phyloP scores from a whole-genome alignment of 2,888 invertebrate genomes.

The Metopia argyrocephala region DNA sequence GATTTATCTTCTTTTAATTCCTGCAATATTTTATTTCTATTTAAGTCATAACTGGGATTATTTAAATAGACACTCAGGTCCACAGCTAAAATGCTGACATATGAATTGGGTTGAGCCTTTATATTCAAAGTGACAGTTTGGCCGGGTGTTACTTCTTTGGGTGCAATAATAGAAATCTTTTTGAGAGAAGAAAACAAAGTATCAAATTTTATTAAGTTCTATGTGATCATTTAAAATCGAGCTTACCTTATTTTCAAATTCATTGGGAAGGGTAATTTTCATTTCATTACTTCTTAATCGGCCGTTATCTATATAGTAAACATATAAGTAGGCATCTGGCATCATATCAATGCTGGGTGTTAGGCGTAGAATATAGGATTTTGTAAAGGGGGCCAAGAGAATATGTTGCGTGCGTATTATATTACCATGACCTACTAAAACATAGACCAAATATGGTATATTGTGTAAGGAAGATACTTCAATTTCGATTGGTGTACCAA shows the following conservation, averaged over 20 bases:
- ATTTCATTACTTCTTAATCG: not conserved
- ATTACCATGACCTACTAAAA: conserved; percentile 19
- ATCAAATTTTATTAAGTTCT: not conserved
- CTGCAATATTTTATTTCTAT: not conserved
- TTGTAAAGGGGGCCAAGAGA: not conserved
- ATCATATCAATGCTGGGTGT: conserved; percentile 39
- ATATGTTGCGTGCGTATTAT: conserved; percentile 12
- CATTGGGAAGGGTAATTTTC: not conserved
- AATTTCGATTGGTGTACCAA: conserved; percentile 28
- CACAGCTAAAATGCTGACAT: conserved; percentile 82
- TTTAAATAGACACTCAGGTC: conserved; percentile 39
- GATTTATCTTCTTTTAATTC: conserved; percentile 27
- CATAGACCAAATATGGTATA: conserved; percentile 32
- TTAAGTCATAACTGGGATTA: conserved; percentile 65
- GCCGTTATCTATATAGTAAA: conserved; percentile 22
- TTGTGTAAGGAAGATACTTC: not conserved
- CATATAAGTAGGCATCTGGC: conserved; percentile 17
- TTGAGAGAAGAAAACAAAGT: not conserved
- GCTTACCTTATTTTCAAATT: conserved; percentile 43
- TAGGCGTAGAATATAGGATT: conserved; percentile 2
- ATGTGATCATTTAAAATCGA: not conserved
- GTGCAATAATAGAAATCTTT: conserved; percentile 83
- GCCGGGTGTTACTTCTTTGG: conserved; percentile 85
- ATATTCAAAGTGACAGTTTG: conserved; percentile 87
- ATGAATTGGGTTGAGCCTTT: conserved; percentile 88